Evolutionary conservation across 2,797 vertebrate species (phyloP).

Genomic region (Pristis pectinata): DNA sequence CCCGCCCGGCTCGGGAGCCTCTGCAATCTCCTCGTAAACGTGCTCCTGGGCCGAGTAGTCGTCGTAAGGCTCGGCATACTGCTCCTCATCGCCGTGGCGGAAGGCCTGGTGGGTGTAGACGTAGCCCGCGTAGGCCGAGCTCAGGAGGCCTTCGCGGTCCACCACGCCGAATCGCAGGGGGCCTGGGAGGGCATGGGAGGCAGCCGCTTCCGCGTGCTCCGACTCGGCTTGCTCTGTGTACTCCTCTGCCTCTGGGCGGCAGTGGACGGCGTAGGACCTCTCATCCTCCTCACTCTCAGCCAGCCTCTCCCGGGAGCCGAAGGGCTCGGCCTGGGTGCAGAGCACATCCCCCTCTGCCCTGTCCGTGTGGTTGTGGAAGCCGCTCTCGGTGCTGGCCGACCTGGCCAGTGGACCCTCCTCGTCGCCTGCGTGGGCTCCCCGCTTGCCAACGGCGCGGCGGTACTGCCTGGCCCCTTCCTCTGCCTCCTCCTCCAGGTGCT

Average conservation of each 20-base stretch:
- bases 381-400: conserved; percentile 88
- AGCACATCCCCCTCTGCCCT: conserved; percentile 81
- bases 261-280: conserved; percentile 63
- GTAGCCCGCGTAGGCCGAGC: conserved; percentile 75
- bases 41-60: conserved; percentile 79
- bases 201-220: conserved; percentile 63
- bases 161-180: conserved; percentile 65
- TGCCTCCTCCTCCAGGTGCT: conserved; percentile 58
- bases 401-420: conserved; percentile 72
- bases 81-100: conserved; percentile 65
- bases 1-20: conserved; percentile 61
- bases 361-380: conserved; percentile 91
- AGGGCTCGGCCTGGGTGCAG: conserved; percentile 57
- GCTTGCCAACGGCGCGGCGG: conserved; percentile 45
- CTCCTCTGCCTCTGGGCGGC: conserved; percentile 79
- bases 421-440: conserved; percentile 46
- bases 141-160: conserved; percentile 69
- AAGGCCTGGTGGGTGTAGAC: conserved; percentile 74
- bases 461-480: conserved; percentile 47
- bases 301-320: conserved; percentile 57
- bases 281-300: conserved; percentile 74
- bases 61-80: conserved; percentile 80
- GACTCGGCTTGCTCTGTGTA: conserved; percentile 82
- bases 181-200: conserved; percentile 62
- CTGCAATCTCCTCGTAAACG: conserved; percentile 91